Evolutionary conservation across 2,113 vertebrate genomes (phyloP).

Genomic region (Willisornis vidua): DNA sequence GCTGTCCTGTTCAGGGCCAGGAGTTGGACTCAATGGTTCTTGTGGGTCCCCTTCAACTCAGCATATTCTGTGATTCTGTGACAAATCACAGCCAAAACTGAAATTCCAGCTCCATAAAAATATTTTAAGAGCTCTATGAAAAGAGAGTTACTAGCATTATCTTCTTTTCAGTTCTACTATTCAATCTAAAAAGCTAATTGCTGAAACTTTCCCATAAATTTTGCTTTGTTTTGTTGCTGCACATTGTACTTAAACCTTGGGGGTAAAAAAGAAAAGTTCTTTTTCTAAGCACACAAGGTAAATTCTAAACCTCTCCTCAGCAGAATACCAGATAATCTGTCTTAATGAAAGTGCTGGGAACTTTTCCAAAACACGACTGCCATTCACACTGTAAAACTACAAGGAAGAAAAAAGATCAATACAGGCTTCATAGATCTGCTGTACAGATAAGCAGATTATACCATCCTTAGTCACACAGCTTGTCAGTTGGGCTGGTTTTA

Average conservation of each 20-base stretch:
- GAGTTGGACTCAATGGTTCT: background rate
- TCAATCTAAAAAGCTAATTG: background rate
- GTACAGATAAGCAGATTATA: background rate
- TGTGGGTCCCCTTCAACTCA: background rate
- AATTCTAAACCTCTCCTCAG: background rate
- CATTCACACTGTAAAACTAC: background rate
- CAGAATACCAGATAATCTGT: background rate
- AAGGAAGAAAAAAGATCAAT: background rate
- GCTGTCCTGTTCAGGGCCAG: background rate
- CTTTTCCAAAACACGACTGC: background rate
- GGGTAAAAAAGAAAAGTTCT: rapidly evolving
- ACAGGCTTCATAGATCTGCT: background rate
- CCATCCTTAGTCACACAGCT: background rate
- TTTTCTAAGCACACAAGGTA: background rate
- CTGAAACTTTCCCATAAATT: background rate
- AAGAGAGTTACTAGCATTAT: background rate
- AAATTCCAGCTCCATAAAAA: background rate
- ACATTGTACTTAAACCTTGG: background rate
- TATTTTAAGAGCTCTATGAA: background rate
- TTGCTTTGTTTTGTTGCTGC: background rate
- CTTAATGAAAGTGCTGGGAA: background rate
- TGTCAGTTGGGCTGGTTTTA: background rate
- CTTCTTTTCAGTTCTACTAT: background rate
- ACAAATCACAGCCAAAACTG: background rate
- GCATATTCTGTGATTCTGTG: background rate